Base-by-base conservation (phyloP, 2,797 vertebrate species). In the Pelobates cultripes region DNA sequence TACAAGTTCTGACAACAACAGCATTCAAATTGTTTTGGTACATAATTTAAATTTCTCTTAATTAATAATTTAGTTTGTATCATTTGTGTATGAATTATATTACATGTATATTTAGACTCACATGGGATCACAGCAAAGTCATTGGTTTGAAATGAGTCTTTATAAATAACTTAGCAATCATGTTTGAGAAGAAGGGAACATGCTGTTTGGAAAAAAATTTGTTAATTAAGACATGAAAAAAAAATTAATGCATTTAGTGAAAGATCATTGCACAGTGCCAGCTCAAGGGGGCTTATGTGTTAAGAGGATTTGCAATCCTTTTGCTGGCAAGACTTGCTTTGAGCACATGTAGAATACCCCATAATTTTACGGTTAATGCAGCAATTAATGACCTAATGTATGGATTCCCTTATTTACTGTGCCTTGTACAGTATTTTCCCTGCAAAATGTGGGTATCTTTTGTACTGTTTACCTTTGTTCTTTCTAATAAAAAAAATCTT, bases 31-130 rank as follows among this genome's bases (percentile, higher is more conserved):
- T 89, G 88, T 88, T 91, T 28, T 87, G 72, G 85, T 86, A 87
- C 86, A 88, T 89, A 89, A 90, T 91, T 91, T 90, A 90, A 83
- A 86, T 74, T 85, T 85, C 63, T 85, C 74, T 81, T 88, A 77
- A 91, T 91, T 86, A 92, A 90, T 92, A 92, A 89, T 92, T 90
- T 81, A 89, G 88, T 82, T 7, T 43, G 84, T 84, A 87, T 88
- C 86, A 86, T 87, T 88, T 90, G 81, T 88, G 79, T 89, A 89
- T 90, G 86, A 90, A 90, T 86, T 88, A 80, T 88, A 88, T 90
- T 78, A 86, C 89, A 84, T 84, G 86, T 78, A 86, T 85, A 87
- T 88, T 86, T 79, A 85, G 88, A 90, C 86, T 91, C 88, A 90
- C 86, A 86, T 81, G 80, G 86, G 86, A 84, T 85, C 85, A 80